phyloP scores from a whole-genome alignment of 2,888 invertebrate genomes.

The Diloba caeruleocephala region DNA sequence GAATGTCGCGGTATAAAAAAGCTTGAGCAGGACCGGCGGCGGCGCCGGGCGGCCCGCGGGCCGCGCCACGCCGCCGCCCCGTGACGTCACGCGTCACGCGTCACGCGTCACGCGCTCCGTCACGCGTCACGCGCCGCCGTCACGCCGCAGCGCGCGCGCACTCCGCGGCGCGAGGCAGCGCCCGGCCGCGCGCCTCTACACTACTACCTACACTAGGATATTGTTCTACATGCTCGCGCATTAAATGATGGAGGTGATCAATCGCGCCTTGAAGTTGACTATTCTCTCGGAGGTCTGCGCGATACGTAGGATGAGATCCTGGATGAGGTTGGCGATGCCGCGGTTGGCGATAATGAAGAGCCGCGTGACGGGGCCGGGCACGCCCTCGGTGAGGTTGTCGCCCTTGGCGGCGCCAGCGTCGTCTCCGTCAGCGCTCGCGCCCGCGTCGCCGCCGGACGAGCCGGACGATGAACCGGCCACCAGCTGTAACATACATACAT shows the following conservation, averaged over 20 bases:
- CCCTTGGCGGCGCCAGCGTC: constrained; percentile 89
- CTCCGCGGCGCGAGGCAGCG: constrained; percentile 23
- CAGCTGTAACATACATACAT: constrained; percentile 89
- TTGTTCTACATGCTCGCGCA: constrained; percentile 74
- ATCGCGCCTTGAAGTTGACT: constrained; percentile 97
- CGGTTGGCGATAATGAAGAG: constrained; percentile 96
- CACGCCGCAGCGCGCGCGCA: constrained; percentile 25
- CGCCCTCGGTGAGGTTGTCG: constrained; percentile 93
- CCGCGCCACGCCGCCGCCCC: constrained; percentile 55
- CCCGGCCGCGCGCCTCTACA: constrained; percentile 48
- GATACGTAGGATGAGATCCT: constrained; percentile 96
- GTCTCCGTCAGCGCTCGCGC: constrained; percentile 82
- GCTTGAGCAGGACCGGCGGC: constrained; percentile 78
- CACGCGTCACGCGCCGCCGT: constrained; percentile 18
- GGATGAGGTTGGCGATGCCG: constrained; percentile 95
- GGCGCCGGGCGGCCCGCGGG: constrained; percentile 63
- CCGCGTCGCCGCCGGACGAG: constrained; percentile 86
- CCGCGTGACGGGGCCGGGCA: constrained; percentile 96
- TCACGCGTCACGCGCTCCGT: constrained; percentile 36
- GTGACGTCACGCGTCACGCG: constrained; percentile 45
- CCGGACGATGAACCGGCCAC: constrained; percentile 92
- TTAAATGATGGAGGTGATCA: constrained; percentile 97
- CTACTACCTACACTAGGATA: constrained; percentile 66
- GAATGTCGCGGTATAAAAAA: constrained; percentile 84
- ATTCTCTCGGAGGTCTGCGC: constrained; percentile 97